These are phyloP conservation scores for Cherax quadricarinatus DNA, from an alignment of 1,140 invertebrate species.

Conservation along the genomic window DNA sequence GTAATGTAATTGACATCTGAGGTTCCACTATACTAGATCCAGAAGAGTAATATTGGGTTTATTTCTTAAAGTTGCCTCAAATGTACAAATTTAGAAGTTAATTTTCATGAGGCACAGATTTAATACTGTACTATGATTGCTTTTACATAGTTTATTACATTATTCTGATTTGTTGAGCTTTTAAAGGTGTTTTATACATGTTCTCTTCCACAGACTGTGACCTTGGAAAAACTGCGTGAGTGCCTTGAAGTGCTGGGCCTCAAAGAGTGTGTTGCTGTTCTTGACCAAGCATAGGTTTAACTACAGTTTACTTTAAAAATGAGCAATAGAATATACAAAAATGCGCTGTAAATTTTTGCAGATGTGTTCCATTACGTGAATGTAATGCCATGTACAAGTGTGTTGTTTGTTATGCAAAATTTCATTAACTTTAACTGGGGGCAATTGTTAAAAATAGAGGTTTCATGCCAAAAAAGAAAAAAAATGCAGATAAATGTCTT, in stretches of 20 bases:
- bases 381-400: conserved; percentile 9
- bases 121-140: no score
- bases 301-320: neutral
- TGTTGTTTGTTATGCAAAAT: neutral
- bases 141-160: no score
- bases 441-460: no score
- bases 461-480: no score
- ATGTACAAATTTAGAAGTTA: no score
- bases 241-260: conserved; percentile 55
- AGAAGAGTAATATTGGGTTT: no score
- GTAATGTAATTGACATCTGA: no score
- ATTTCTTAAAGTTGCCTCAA: no score
- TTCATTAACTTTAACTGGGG: neutral
- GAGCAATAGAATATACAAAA: neutral
- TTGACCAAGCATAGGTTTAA: conserved; percentile 28
- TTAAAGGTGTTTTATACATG: neutral
- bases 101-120: no score
- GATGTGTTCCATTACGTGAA: neutral
- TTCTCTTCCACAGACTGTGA: conserved; percentile 35
- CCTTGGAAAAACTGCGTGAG: conserved; percentile 49
- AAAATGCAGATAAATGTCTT: no score
- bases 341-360: neutral
- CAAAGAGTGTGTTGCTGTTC: conserved; percentile 56
- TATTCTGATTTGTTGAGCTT: no score
- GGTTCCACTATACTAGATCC: no score